phyloP scores from a whole-genome alignment of 2,797 vertebrate species.

The Sebastiscus albofasciatus region DNA sequence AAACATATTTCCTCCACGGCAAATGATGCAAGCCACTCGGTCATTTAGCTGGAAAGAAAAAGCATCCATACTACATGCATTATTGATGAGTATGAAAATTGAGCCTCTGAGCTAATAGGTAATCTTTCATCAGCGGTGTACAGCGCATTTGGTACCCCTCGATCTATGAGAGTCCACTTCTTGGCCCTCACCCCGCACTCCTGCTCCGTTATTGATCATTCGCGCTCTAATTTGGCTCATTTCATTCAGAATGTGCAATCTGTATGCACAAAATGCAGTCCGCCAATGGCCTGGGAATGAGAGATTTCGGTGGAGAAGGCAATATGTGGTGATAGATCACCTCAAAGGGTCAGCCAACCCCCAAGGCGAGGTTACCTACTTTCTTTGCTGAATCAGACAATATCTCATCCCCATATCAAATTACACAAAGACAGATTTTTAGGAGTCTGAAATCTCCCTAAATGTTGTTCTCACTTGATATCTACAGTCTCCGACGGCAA shows the following conservation, averaged over 20 bases:
- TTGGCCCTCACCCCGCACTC: not conserved
- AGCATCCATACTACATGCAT: slow-evolving; percentile 40
- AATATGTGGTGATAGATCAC: not conserved
- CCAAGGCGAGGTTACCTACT: not conserved
- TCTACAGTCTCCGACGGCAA: not conserved
- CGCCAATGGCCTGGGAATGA: not conserved
- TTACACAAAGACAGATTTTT: not conserved
- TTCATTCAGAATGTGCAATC: slow-evolving; percentile 37
- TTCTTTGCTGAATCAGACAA: not conserved
- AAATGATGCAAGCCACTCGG: slow-evolving; percentile 15
- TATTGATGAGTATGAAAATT: slow-evolving; percentile 64
- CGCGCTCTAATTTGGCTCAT: not conserved
- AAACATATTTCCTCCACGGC: not conserved
- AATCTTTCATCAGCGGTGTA: slow-evolving; percentile 36
- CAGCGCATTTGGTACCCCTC: not conserved
- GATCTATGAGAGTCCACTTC: slow-evolving; percentile 6
- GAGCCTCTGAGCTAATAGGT: slow-evolving; percentile 40
- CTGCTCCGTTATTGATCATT: slow-evolving; percentile 35
- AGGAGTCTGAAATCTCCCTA: not conserved
- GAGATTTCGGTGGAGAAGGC: not conserved
- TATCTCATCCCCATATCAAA: not conserved
- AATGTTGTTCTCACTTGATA: not conserved
- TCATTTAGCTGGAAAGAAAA: slow-evolving; percentile 15
- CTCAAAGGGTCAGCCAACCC: not conserved
- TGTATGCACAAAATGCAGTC: slow-evolving; percentile 17